A percentile compares a stretch with the other conserved stretches of the same genome.
These are phyloP conservation scores for Carassius carassius DNA, from an alignment of 2,113 vertebrate species.

Conservation along the genomic window DNA sequence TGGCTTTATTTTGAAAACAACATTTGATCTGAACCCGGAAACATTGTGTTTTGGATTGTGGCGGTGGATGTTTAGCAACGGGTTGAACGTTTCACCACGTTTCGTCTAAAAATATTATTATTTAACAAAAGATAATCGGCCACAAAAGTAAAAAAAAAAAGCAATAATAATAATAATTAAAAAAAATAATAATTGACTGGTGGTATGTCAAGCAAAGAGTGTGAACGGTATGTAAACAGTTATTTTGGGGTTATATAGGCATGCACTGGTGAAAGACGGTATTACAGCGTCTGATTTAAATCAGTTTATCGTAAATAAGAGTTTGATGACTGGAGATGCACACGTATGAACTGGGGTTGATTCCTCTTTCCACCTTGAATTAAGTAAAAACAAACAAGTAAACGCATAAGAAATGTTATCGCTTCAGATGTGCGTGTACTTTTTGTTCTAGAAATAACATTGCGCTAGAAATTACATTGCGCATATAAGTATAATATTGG, in stretches of 20 bases:
- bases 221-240: constrained; percentile 12
- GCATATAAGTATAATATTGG: too few species aligned
- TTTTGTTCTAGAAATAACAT: not conserved
- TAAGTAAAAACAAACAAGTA: not conserved
- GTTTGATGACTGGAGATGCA: not conserved
- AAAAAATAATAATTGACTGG: not conserved
- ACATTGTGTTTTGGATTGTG: not conserved
- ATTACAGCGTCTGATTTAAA: not conserved
- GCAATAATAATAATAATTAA: too few species aligned
- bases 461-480: too few species aligned
- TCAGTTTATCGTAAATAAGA: not conserved
- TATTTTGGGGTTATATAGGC: not conserved
- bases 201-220: not conserved
- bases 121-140: not conserved
- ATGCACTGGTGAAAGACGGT: constrained; percentile 4
- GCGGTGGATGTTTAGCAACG: not conserved
- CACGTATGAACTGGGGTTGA: too few species aligned
- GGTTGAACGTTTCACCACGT: not conserved
- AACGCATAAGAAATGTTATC: not conserved
- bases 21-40: not conserved
- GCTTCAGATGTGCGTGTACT: not conserved
- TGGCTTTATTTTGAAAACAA: constrained; percentile 1
- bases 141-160: not conserved
- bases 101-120: not conserved
- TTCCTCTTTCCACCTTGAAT: not conserved